Evolutionary conservation across 2,888 invertebrate species (phyloP), one percentile per base, ranked within the genome.

Genomic region (Antheraea yamamai): DNA sequence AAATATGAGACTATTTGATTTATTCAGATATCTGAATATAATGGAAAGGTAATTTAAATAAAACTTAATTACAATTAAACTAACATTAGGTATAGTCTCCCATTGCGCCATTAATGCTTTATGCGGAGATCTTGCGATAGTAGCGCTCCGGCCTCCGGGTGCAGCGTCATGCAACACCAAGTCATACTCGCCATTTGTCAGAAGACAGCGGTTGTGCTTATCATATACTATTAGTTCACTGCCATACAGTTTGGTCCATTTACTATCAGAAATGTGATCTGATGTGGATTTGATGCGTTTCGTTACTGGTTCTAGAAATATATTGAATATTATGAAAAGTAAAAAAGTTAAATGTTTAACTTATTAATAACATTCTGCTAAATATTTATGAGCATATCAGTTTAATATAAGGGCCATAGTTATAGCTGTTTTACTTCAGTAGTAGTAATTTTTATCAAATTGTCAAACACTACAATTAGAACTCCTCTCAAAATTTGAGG

Each of bases 151-250:
- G 0, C 91, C 97, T n/a, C 97, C 96, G 18, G 97, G 97, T 2
- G 96, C 95, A 58, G 97, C 96, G 83, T 98, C 98, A 84, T 98
- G 97, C 78, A 99, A 92, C 74, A 97, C 97, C 76, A 99, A 94
- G 88, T 98, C 98, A 90, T 99, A 99, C 88, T 98, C 98, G 6
- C 98, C 99, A 81, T 98, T 98, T 0, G 97, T 97, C 73, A 98
- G 95, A 75, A 98, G 95, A 87, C 98, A 98, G 23, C 98, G 96
- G 86, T 97, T 98, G 84, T 98, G 97, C 88, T 98, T 98, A 89
- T 99, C 98, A 87, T 98, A 98, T 52, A 99, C 97, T 77, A 98
- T 97, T 76, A 99, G 92, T 91, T 98, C 98, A 76, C 97, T 97
- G 64, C 96, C 97, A 79, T 96, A 97, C 47, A 97, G 89, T 80